Base-by-base conservation (phyloP, 1,140 invertebrate species). In the Cydia fagiglandana region DNA sequence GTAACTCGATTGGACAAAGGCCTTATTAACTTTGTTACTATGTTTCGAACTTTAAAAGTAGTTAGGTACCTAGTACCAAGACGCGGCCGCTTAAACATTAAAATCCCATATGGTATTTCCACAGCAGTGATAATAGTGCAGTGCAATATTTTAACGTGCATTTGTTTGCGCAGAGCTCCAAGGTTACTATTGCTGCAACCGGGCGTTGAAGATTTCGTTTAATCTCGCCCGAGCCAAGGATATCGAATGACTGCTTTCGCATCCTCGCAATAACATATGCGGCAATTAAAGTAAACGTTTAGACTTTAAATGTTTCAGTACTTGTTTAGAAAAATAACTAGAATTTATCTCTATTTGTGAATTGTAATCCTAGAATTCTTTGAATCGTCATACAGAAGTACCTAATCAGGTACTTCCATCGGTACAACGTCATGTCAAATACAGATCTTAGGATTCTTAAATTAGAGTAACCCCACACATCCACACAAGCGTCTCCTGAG, bases 211-310 rank as follows among this genome's bases (percentile, higher is more conserved):
- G 81, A 79, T 81, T 83, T 81, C 77, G 78, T 73, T 73, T 74
- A 80, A 83, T 83, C 81, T 78, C 68, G 50, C 74, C n/a, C 75
- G 30, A 83, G 78, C 77, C 79, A 81, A 83, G 81, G 81, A 74
- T 79, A 80, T 73, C 50, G 30, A 76, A 30, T 70, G 41, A 73
- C 34, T 45, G 41, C 74, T 47, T 75, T 38, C 34, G 66, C 13
- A 34, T 70, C 34, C 15, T 38, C 64, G 13, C 20, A 56, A 61
- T 61, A 17, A 24, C 0, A 61, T 20, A 24, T 10, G 56, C n/a
- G 4, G 17, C 17, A 7, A 17, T 61, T 20, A 24, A 61, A 61
- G 17, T 61, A 24, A 7, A 53, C n/a, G 6, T 47, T 13, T 13
- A 3, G 15, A 53, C 45, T 12, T 47, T 47, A 13, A 3, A 47